These are phyloP conservation scores for Megaceryle alcyon DNA, from an alignment of 2,797 vertebrate species.

Conservation along the genomic window DNA sequence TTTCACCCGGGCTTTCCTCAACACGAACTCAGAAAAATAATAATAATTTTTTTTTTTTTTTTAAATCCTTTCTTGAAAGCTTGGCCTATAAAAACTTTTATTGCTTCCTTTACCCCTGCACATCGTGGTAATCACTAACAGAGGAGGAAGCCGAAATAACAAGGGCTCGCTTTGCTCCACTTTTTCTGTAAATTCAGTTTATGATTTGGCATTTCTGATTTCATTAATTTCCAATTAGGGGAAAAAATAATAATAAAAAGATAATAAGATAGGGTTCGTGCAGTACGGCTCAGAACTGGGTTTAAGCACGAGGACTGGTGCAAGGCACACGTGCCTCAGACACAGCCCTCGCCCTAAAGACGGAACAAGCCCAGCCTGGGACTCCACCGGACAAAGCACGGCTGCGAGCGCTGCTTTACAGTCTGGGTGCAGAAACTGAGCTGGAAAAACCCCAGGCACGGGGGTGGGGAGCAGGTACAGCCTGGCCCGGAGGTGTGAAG, in stretches of 20 bases:
- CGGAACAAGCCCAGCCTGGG: not conserved
- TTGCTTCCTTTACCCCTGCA: constrained; percentile 55
- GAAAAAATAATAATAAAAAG: not conserved
- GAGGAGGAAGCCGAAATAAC: constrained; percentile 4
- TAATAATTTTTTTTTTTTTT: not conserved
- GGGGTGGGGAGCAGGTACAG: not conserved
- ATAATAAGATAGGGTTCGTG: rapidly evolving
- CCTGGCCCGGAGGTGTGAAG: constrained; percentile 8
- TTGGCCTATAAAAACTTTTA: constrained; percentile 57
- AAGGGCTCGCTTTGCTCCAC: not conserved
- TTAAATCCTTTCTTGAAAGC: constrained; percentile 24
- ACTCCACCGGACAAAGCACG: not conserved
- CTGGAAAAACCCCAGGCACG: not conserved
- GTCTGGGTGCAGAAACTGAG: not conserved
- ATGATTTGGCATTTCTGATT: not conserved
- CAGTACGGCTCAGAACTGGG: not conserved
- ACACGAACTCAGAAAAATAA: not conserved
- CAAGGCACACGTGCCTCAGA: rapidly evolving
- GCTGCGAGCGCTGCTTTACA: not conserved
- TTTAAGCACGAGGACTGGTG: rapidly evolving
- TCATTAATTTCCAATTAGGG: not conserved
- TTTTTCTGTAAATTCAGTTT: not conserved
- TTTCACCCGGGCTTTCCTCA: not conserved
- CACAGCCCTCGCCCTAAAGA: not conserved
- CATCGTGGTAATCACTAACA: not conserved